These are phyloP conservation scores for Digitonthophagus gazella DNA, from an alignment of 2,888 invertebrate species.

Conservation along the genomic window DNA sequence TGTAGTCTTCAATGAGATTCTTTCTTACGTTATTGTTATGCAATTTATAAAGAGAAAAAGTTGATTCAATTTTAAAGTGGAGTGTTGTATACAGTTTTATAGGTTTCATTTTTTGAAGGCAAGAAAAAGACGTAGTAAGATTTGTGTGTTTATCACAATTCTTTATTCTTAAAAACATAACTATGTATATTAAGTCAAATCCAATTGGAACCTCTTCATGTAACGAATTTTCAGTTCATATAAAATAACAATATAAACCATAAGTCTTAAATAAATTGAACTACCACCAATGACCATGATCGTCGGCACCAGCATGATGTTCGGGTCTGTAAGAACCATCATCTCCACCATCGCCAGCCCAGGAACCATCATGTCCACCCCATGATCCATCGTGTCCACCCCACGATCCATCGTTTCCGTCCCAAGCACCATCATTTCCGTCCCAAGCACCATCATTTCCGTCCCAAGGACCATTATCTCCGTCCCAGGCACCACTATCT, in stretches of 20 bases:
- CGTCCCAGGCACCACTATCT: constrained; percentile 12
- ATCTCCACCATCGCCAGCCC: constrained; percentile 36
- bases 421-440: background rate
- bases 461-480: constrained; percentile 8
- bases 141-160: background rate
- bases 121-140: background rate
- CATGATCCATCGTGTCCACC: constrained; percentile 13
- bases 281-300: constrained; percentile 3
- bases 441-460: constrained; percentile 3
- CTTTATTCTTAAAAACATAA: background rate
- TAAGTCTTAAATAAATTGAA: background rate
- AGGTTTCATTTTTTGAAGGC: background rate
- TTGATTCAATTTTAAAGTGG: no score
- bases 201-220: constrained; percentile 8
- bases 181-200: background rate
- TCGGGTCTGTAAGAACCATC: constrained; percentile 43
- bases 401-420: constrained; percentile 4
- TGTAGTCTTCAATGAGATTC: background rate
- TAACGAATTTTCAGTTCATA: background rate
- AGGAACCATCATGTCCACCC: constrained; percentile 35
- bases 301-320: constrained; percentile 19
- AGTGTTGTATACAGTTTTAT: no score
- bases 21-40: background rate
- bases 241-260: background rate
- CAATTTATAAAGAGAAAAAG: background rate